These are phyloP conservation scores for Squalus acanthias DNA, from an alignment of 2,797 vertebrate species.

Conservation along the genomic window DNA sequence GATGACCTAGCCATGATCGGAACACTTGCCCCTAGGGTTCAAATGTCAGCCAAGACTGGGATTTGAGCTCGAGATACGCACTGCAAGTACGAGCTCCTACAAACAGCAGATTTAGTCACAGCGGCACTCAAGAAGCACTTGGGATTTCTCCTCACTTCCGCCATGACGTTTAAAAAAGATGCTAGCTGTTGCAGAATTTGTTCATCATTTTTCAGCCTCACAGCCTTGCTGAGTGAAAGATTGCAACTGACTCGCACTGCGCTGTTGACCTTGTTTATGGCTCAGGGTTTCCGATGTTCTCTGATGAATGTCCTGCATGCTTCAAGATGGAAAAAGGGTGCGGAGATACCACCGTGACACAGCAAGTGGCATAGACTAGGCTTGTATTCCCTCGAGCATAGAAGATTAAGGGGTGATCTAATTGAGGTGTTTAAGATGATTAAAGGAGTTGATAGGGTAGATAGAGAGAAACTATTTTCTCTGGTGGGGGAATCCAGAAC, in stretches of 20 bases:
- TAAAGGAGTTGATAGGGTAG: neutral
- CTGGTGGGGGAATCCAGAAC: neutral
- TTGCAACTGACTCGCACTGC: neutral
- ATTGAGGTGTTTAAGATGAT: neutral
- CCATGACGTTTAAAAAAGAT: neutral
- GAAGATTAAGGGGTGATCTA: neutral
- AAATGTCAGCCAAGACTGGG: neutral
- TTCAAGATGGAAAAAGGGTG: neutral
- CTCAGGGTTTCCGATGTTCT: neutral
- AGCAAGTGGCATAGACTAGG: neutral
- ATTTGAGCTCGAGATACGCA: neutral
- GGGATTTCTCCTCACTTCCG: neutral
- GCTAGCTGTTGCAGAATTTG: neutral
- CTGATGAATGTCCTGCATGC: neutral
- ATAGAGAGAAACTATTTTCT: neutral
- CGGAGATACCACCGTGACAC: neutral
- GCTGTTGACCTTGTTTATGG: neutral
- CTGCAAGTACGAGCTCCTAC: neutral
- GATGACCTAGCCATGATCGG: neutral
- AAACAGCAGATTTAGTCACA: neutral
- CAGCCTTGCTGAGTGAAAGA: neutral
- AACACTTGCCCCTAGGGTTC: neutral
- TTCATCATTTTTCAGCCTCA: neutral
- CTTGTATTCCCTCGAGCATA: neutral
- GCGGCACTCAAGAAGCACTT: neutral